These are phyloP conservation scores for Apostichopus japonicus DNA, from an alignment of 35 echinoderm and acorn worm species.

Conservation along the genomic window DNA sequence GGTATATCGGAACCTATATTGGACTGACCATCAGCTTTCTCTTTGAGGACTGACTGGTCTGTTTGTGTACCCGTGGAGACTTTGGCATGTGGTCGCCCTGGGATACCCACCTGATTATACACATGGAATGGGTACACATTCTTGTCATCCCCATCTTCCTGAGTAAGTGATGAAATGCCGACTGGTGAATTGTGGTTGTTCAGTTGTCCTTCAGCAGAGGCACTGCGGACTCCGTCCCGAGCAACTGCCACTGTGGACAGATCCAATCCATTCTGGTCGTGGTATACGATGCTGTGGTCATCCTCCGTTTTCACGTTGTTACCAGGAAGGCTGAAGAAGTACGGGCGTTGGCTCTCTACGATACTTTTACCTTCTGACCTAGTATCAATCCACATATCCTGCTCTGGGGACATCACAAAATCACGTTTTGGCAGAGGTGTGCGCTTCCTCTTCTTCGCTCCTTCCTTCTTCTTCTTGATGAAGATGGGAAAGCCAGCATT, in stretches of 20 bases:
- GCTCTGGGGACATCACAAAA: slow-evolving; percentile 77
- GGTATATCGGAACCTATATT: slow-evolving; percentile 57
- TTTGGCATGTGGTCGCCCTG: slow-evolving; percentile 28
- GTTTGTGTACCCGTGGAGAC: slow-evolving; percentile 64
- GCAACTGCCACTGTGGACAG: background rate
- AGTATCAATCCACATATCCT: slow-evolving; percentile 72
- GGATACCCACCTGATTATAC: slow-evolving; percentile 36
- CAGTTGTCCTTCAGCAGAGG: slow-evolving; percentile 22
- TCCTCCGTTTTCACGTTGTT: slow-evolving; percentile 41
- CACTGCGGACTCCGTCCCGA: slow-evolving; percentile 45
- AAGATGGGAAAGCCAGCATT: slow-evolving; percentile 71
- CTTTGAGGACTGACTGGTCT: slow-evolving; percentile 29
- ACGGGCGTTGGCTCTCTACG: slow-evolving; percentile 35
- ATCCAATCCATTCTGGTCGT: slow-evolving; percentile 52
- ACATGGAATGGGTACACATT: slow-evolving; percentile 43
- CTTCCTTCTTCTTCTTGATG: slow-evolving; percentile 71
- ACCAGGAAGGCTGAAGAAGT: slow-evolving; percentile 13
- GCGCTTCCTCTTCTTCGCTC: slow-evolving; percentile 86
- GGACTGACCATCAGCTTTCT: slow-evolving; percentile 59
- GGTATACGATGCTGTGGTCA: slow-evolving; percentile 6
- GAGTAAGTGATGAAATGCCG: slow-evolving; percentile 18
- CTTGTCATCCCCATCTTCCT: slow-evolving; percentile 51
- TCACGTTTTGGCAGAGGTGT: slow-evolving; percentile 78
- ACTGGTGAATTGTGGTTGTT: slow-evolving; percentile 59
- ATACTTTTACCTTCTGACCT: slow-evolving; percentile 45